Base-by-base conservation (phyloP, 2,113 vertebrate genomes). In the Austrofundulus limnaeus region DNA sequence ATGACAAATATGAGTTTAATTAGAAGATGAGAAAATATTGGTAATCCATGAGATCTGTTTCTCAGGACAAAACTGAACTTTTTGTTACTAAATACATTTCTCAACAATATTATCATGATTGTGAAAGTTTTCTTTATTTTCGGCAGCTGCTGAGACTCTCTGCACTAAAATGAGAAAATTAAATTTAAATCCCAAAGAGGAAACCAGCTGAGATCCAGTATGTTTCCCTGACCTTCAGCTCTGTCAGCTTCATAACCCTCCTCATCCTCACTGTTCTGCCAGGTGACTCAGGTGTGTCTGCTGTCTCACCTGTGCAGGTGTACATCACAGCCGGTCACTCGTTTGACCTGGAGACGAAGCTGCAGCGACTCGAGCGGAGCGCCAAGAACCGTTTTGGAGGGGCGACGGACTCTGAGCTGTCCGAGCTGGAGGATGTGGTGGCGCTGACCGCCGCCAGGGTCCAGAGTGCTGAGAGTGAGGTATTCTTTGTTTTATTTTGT, bases 401-500 rank as follows among this genome's bases (percentile, higher is more conserved):
- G 50, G 82, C 92, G 0, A 90, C 93, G 0, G 94, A 94, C 55
- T 92, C 94, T 0, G 94, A 98, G 77, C 91, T 99, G 23, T 94
- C 92, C 0, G 94, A 95, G 70, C 92, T 99, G 85, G 96, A 96
- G 80, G 95, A 95, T 67, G 94, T 92, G 64, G 93, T 96, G 84
- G 92, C 96, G 0, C 62, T 81, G 0, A 84, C 95, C 0, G 92
- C 93, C 0, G 87, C 92, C 0, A 82, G 92, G 38, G 93, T 98
- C 17, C 94, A 94, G 68, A 91, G 91, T 39, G 89, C 94, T 0
- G 94, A 98, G 82, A 90, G 91, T 2, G 91, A 93, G 88, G 92
- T 43, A 10, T 37, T 11, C 23, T 21, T 19, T 20, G 9, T 20
- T 47, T 47, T n/a, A 11, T 47, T 21, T 10, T 8, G n/a, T 34